phyloP scores from a whole-genome alignment of 2,888 invertebrate genomes.

The Temnothorax ravouxi region DNA sequence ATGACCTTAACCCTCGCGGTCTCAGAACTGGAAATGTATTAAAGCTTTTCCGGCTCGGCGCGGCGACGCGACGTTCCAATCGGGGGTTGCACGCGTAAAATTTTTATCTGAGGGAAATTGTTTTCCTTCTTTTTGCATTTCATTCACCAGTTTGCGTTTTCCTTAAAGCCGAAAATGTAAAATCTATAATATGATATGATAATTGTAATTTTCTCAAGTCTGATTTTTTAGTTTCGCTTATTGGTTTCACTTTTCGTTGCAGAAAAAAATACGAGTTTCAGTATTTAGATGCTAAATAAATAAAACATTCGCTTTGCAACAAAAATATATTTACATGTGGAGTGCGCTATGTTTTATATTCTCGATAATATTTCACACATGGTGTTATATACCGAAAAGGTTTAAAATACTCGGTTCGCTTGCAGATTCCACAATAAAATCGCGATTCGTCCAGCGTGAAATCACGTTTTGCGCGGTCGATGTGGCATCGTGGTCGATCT shows the following conservation, averaged over 20 bases:
- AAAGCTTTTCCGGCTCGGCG: slow-evolving; percentile 9
- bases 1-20: slow-evolving; percentile 28
- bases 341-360: neutral
- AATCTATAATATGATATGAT: neutral
- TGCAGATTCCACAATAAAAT: slow-evolving; percentile 7
- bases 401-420: slow-evolving; percentile 6
- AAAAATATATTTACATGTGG: neutral
- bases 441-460: slow-evolving; percentile 48
- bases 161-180: neutral
- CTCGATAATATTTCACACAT: neutral
- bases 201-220: neutral
- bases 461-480: slow-evolving; percentile 39
- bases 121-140: neutral
- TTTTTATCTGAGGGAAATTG: neutral
- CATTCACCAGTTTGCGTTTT: neutral
- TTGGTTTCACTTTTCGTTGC: neutral
- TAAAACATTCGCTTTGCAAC: neutral
- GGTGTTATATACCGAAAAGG: neutral
- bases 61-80: neutral
- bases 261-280: neutral
- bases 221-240: neutral
- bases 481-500: neutral
- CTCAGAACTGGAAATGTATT: slow-evolving; percentile 11
- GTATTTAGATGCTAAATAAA: neutral
- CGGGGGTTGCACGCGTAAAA: neutral